Percentiles rank a stretch among this genome's conserved stretches.
phyloP scores from a whole-genome alignment of 1,140 invertebrate genomes.

The Diorhabda sublineata region DNA sequence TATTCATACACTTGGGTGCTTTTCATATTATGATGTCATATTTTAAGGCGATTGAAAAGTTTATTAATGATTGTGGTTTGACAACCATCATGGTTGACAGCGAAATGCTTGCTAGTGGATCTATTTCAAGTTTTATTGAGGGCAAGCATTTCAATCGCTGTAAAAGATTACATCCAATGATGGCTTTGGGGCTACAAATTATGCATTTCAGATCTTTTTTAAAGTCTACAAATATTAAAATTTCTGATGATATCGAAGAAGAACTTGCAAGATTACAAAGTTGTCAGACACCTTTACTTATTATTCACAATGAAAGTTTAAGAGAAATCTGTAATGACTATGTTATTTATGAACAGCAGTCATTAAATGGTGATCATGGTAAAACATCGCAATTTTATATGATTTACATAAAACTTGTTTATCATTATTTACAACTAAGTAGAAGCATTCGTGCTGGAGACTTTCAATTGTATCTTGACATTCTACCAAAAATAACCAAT shows the following conservation, averaged over 20 bases:
- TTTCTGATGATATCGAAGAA: conserved; percentile 24
- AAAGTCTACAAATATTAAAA: conserved; percentile 25
- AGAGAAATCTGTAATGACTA: conserved; percentile 27
- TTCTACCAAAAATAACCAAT: not conserved
- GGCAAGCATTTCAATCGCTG: no score
- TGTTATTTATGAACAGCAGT: conserved; percentile 27
- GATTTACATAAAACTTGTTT: conserved; percentile 37
- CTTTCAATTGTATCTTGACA: conserved; percentile 28
- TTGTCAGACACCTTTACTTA: conserved; percentile 23
- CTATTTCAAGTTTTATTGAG: no score
- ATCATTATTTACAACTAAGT: conserved; percentile 32
- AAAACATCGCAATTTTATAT: conserved; percentile 44
- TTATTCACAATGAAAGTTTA: conserved; percentile 31
- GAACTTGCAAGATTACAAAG: conserved; percentile 22
- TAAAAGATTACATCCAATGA: no score
- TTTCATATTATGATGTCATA: conserved; percentile 24
- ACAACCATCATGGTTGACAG: conserved; percentile 46
- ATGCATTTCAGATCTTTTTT: conserved; percentile 45
- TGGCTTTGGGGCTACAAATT: conserved; percentile 20
- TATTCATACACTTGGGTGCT: no score
- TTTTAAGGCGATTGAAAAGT: conserved; percentile 50
- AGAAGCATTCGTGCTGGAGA: conserved; percentile 36
- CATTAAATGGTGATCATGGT: conserved; percentile 34
- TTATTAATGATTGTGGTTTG: conserved; percentile 49
- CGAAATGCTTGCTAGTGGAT: conserved; percentile 43